A percentile compares a stretch with the other conserved stretches of the same genome.
Conservation (phyloP, 1,140 invertebrate species). For the Temnothorax longispinosus region DNA sequence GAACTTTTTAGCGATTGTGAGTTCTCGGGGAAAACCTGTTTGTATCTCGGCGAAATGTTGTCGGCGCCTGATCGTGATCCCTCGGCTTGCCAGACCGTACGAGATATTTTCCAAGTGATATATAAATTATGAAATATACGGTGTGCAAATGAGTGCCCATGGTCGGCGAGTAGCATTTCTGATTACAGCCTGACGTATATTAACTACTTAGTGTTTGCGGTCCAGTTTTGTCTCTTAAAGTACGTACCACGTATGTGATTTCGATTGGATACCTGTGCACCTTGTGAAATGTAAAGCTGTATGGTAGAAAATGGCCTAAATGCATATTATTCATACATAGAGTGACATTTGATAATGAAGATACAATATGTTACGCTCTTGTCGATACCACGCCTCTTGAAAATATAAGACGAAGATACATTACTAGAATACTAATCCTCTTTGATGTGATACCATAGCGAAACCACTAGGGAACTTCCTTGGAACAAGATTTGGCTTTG, state of each 20-base stretch:
- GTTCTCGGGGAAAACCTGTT: slow-evolving; percentile 68
- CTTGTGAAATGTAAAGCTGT: not conserved
- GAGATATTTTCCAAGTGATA: slow-evolving; percentile 23
- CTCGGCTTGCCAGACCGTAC: slow-evolving; percentile 25
- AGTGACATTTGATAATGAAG: slow-evolving; percentile 25
- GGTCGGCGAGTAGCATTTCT: slow-evolving; percentile 24
- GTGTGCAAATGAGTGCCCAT: slow-evolving; percentile 49
- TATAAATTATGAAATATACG: slow-evolving; percentile 61
- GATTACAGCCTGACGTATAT: slow-evolving; percentile 51
- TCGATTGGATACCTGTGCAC: not conserved
- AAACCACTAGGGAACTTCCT: slow-evolving; percentile 34
- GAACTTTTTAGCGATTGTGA: slow-evolving; percentile 66
- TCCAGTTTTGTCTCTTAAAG: not conserved
- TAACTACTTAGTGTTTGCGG: not conserved
- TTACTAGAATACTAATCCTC: slow-evolving; percentile 21
- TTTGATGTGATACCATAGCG: slow-evolving; percentile 40
- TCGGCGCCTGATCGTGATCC: slow-evolving; percentile 65
- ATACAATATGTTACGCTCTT: not conserved
- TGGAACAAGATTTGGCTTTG: slow-evolving; percentile 61
- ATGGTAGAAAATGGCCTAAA: not conserved
- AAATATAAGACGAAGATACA: slow-evolving; percentile 34
- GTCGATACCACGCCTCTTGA: not conserved
- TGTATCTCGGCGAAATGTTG: slow-evolving; percentile 68
- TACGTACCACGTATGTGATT: slow-evolving; percentile 23
- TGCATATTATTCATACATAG: not conserved